Base-by-base conservation (phyloP, 1,140 invertebrate genomes). In the Stenopsyche tienmushanensis region DNA sequence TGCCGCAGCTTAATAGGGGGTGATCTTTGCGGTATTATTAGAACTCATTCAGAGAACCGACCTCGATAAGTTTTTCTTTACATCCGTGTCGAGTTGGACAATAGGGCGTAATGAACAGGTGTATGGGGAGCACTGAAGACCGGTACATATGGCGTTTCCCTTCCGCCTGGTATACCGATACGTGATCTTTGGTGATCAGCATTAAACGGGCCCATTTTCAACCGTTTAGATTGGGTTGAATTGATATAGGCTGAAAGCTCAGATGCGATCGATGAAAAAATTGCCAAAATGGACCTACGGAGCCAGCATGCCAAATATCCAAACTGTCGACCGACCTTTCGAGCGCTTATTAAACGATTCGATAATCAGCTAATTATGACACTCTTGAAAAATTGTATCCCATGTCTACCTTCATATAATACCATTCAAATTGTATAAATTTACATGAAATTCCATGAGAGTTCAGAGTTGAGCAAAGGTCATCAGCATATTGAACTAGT, bases 151-250 rank as follows among this genome's bases (percentile, higher is more conserved):
- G 52, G 34, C 17, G 54, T 21, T 21, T 25, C 20, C 24, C 24
- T 21, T 25, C 20, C 24, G 20, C 2, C 45, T 49, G 18, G 23
- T 49, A 21, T 49, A 9, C n/a, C 54, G 54, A 57, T 57, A 57
- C 54, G 54, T 57, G 54, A 57, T 57, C 54, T 57, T 41, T 21
- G 39, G 54, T 42, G 54, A 57, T 57, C 54, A 57, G 54, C 54
- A 42, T 42, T 57, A 57, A 57, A 42, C 15, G 39, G 20, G 21
- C 24, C 39, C 54, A 21, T 57, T 57, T 42, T 20, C 15, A 18
- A 57, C 15, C 54, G 54, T 57, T 57, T 57, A 57, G 39, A 57
- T 57, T 18, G 54, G 54, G 17, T 24, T 42, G 24, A 42, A 57
- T 57, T 57, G 54, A 57, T 57, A 57, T 41, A 57, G 54, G 29